Percentiles rank a stretch among this genome's conserved stretches.
phyloP scores from a whole-genome alignment of 2,888 invertebrate species.

The Spilosoma lubricipeda region DNA sequence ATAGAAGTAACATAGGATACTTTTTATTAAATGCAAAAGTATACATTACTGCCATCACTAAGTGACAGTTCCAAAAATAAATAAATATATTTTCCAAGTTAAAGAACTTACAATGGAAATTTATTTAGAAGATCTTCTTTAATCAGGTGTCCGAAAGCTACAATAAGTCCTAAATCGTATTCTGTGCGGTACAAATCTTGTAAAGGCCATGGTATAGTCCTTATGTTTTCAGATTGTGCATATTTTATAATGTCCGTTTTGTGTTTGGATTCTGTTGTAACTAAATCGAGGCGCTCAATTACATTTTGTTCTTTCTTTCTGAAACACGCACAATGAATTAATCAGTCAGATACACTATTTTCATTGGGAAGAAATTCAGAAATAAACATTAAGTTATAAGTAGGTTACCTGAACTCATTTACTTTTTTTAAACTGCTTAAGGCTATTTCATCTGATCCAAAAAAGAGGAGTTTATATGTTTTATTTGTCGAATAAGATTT shows the following conservation, averaged over 20 bases:
- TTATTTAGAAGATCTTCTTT: constrained; percentile 90
- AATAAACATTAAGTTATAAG: background rate
- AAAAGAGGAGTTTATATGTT: constrained; percentile 88
- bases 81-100: background rate
- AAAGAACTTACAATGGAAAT: constrained; percentile 91
- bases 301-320: constrained; percentile 82
- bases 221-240: constrained; percentile 87
- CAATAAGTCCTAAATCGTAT: constrained; percentile 95
- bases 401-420: constrained; percentile 87
- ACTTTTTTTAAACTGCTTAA: constrained; percentile 90
- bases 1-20: no score
- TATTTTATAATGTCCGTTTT: constrained; percentile 89
- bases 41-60: no score
- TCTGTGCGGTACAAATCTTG: constrained; percentile 69
- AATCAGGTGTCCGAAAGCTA: constrained; percentile 97
- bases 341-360: background rate
- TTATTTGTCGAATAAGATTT: constrained; percentile 54
- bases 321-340: background rate
- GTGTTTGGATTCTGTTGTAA: constrained; percentile 88
- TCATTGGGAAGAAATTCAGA: background rate
- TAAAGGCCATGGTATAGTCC: constrained; percentile 89
- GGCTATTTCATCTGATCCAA: constrained; percentile 95
- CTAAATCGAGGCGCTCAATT: constrained; percentile 88
- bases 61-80: background rate
- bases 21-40: no score